Conservation (phyloP, 2,113 vertebrate genomes). For the Aspiorhynchus laticeps region DNA sequence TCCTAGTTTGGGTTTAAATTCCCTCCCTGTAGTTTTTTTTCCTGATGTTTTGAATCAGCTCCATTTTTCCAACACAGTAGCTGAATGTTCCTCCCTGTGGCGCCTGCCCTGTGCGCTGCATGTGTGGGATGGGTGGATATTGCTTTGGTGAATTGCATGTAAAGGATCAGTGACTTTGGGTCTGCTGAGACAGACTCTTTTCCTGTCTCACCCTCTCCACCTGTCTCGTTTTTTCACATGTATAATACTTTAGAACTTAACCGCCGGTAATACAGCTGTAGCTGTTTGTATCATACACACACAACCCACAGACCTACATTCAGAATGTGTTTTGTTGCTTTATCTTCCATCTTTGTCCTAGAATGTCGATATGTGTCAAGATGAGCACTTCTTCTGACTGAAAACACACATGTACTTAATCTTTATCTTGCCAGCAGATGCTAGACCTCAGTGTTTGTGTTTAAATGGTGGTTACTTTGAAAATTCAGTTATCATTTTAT, state of each 20-base stretch:
- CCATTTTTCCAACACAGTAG: not conserved
- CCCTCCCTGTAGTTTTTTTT: not conserved
- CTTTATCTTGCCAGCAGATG: not conserved
- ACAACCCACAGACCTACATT: conserved; percentile 5
- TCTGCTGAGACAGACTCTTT: conserved; percentile 4
- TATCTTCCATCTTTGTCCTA: not conserved
- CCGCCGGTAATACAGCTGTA: not conserved
- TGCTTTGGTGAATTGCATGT: not conserved
- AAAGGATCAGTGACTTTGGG: not conserved
- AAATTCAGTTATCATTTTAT: not conserved
- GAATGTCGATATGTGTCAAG: not conserved
- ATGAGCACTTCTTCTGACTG: not conserved
- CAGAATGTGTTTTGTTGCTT: not conserved
- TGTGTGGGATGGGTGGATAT: not conserved
- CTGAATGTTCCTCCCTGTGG: not conserved
- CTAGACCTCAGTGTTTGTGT: not conserved
- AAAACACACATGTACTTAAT: not conserved
- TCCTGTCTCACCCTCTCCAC: not conserved
- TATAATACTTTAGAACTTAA: not conserved
- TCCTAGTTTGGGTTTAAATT: not conserved
- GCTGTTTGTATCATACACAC: not conserved
- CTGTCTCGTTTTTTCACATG: not conserved
- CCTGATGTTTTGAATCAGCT: conserved; percentile 15
- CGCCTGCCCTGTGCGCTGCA: not conserved
- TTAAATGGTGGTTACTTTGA: not conserved